Evolutionary conservation across 37 sponge, comb jelly and placozoan species (phyloP), one percentile per base, ranked within the genome.

Genomic region (Spongilla lacustris): DNA sequence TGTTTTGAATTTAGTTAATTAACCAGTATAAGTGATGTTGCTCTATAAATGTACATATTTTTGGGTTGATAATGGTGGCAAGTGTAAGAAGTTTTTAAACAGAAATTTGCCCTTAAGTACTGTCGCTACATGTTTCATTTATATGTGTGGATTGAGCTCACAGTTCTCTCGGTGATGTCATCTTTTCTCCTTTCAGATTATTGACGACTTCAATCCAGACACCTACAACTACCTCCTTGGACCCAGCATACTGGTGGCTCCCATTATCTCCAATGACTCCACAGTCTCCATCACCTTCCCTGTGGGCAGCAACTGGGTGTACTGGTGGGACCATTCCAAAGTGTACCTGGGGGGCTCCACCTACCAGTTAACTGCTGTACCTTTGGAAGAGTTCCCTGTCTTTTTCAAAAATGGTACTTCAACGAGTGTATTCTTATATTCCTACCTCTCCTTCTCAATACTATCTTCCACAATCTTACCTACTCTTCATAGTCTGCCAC

Each of bases 191-290:
- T 58, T 29, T 33, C 74, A 92, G 92, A 32, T 84, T 2, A 88
- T 91, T n/a, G 92, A 89, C 73, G 81, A 90, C 23, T 94, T 94
- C 76, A 66, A 79, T 6, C 95, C 95, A 21, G 48, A 69, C 36
- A 94, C 95, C 22, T 91, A 86, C 85, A 94, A 94, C 92, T 94
- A 94, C 75, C 73, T 94, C 6, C 86, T 94, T 23, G 95, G 95
- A 0, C 35, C 70, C 22, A 76, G 70, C 79, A 82, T 94, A 17
- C 84, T 94, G 17, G 95, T 94, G 29, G 87, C 88, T 35, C 95
- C 95, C 9, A 76, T 94, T 11, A 66, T 32, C 69, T 68, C 71
- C 21, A 87, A 87, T 49, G 50, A 75, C 38, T 48, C 82, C 24
- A 34, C 82, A 22, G 50, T 80, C 36, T 36, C 11, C 22, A 91